A percentile compares a stretch with the other conserved stretches of the same genome.
These are phyloP conservation scores for Drosophila fuyamai DNA, from an alignment of 1,140 invertebrate genomes.

Conservation along the genomic window DNA sequence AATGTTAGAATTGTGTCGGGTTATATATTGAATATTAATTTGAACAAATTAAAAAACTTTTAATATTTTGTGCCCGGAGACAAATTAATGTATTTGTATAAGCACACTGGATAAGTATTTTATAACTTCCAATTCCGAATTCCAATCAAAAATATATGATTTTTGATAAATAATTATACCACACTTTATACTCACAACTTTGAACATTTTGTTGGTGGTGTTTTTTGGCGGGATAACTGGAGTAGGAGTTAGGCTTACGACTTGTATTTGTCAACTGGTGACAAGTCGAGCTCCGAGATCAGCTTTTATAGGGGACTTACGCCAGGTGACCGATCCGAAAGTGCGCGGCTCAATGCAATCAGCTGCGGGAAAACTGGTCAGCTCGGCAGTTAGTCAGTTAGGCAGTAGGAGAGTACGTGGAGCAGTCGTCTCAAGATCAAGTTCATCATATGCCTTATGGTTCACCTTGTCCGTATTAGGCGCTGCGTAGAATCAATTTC, in stretches of 20 bases:
- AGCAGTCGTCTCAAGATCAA: slow-evolving; percentile 74
- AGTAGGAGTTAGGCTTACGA: slow-evolving; percentile 43
- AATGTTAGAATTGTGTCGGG: too few species aligned
- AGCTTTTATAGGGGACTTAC: slow-evolving; percentile 62
- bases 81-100: too few species aligned
- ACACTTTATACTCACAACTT: slow-evolving; percentile 70
- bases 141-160: too few species aligned
- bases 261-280: slow-evolving; percentile 75
- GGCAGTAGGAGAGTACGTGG: slow-evolving; percentile 36
- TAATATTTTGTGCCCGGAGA: too few species aligned
- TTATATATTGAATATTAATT: too few species aligned
- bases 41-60: too few species aligned
- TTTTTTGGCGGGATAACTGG: slow-evolving; percentile 16
- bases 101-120: too few species aligned
- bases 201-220: slow-evolving; percentile 69
- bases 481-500: slow-evolving; percentile 45
- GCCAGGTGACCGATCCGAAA: slow-evolving; percentile 50
- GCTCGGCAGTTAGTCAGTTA: slow-evolving; percentile 13
- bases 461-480: slow-evolving; percentile 74
- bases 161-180: too few species aligned
- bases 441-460: slow-evolving; percentile 61
- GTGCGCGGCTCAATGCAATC: slow-evolving; percentile 76
- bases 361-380: slow-evolving; percentile 69
- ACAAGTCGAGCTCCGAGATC: slow-evolving; percentile 15
- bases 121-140: too few species aligned